A percentile compares a stretch with the other conserved stretches of the same genome.
These are phyloP conservation scores for Perca flavescens DNA, from an alignment of 2,113 vertebrate genomes.

Conservation along the genomic window DNA sequence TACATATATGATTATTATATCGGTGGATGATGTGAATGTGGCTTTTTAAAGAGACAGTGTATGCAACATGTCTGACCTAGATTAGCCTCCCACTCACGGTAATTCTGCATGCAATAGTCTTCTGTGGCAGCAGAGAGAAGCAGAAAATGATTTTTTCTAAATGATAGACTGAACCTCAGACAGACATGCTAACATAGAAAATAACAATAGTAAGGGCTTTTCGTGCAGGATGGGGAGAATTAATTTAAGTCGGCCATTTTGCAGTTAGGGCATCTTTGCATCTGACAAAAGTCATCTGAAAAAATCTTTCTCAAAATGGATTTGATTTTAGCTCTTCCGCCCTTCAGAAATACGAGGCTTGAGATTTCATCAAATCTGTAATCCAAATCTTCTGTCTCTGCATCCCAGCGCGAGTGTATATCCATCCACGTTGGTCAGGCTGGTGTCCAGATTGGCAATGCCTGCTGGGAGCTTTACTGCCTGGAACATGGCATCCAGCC, in stretches of 20 bases:
- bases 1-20: too few species aligned
- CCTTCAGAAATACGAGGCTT: background rate
- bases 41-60: slow-evolving; percentile 45
- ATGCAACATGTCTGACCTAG: slow-evolving; percentile 67
- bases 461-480: slow-evolving; percentile 84
- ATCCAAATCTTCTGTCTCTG: background rate
- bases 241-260: background rate
- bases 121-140: slow-evolving; percentile 37
- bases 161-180: background rate
- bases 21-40: slow-evolving; percentile 15
- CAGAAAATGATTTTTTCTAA: slow-evolving; percentile 17
- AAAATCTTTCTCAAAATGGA: too few species aligned
- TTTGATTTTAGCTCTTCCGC: slow-evolving; percentile 1
- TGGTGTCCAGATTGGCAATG: slow-evolving; percentile 83
- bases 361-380: too few species aligned
- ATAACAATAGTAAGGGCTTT: background rate
- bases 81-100: slow-evolving; percentile 59
- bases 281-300: too few species aligned
- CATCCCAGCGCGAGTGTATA: slow-evolving; percentile 80
- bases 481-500: slow-evolving; percentile 83
- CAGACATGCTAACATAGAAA: background rate
- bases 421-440: slow-evolving; percentile 83
- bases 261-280: background rate
- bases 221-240: background rate
- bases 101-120: slow-evolving; percentile 52